Base-by-base conservation (phyloP, 2,113 vertebrate species). In the Peromyscus polionotus region DNA sequence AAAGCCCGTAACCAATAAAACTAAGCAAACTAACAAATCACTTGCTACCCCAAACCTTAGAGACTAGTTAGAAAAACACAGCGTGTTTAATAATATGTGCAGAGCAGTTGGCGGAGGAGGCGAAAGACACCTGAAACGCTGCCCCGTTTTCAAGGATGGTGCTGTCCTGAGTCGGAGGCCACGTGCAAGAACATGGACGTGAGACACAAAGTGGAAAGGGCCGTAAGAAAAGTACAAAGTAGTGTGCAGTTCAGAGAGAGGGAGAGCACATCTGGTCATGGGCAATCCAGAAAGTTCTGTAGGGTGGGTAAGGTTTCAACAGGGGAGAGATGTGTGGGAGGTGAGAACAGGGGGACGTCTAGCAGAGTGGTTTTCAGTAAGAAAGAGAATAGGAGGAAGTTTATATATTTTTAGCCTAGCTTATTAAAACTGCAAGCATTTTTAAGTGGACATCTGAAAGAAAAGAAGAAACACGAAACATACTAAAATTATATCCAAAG, bases 401-500 rank as follows among this genome's bases (percentile, higher is more conserved):
- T 91, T 79, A 36, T 79, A 17, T 88, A 70, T 77, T 79, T 94
- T 94, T 72, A 94, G 9, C 51, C 16, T 45, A 51, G 48, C 81
- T 95, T 93, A 54, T 84, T 83, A 92, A 96, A 75, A 48, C 17
- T 48, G 76, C 16, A 92, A 36, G 51, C 79, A 68, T 68, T 84
- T 90, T 80, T 33, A 68, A 68, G 79, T 51, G 28, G 8, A 77
- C 87, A 22, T 68, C 48, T 96, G n/a, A 13, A 93, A 51, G 51
- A 95, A 45, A 83, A 86, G 72, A 16, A 75, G 90, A 96, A 86
- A 86, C 39, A 67, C 61, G 42, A 94, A 91, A 80, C 36, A 84
- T 45, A 72, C 24, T 91, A 24, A 84, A 96, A 96, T 93, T 85
- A 72, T 93, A 94, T 54, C 45, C 89, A 86, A 88, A 86, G 45